phyloP scores from a whole-genome alignment of 2,113 vertebrate genomes.

The Marcusenius ussheri region DNA sequence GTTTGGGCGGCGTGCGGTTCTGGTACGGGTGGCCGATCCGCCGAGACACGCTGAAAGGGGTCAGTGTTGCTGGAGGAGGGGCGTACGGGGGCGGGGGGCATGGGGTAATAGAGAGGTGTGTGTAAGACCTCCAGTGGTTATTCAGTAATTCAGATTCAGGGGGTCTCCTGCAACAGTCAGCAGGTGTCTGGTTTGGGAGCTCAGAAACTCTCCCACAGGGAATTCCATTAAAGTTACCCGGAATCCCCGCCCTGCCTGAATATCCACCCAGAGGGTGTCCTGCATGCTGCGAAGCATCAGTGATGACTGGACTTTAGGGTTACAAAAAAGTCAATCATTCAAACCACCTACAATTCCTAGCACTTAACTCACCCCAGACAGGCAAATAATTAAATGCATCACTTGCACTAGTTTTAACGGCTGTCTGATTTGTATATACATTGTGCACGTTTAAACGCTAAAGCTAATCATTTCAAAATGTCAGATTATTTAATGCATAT shows the following conservation, averaged over 20 bases:
- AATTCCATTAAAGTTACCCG: background rate
- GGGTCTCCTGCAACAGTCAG: background rate
- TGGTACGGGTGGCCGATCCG: slow-evolving; percentile 65
- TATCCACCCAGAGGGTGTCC: background rate
- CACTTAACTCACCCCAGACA: background rate
- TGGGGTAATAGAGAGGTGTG: background rate
- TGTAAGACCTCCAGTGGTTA: background rate
- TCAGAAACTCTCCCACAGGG: background rate
- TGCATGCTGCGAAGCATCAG: background rate
- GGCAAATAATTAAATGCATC: background rate
- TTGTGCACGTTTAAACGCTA: background rate
- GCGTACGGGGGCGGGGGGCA: no score
- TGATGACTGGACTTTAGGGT: background rate
- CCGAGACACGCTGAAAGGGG: slow-evolving; percentile 69
- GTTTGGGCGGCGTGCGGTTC: slow-evolving; percentile 52
- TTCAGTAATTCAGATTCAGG: background rate
- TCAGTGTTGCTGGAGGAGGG: slow-evolving; percentile 56
- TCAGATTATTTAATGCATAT: background rate
- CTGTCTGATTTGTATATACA: background rate
- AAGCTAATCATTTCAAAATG: background rate
- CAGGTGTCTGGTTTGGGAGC: background rate
- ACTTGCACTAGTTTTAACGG: background rate
- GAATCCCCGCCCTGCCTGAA: background rate
- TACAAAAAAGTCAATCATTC: background rate
- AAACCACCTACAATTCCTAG: background rate